Conservation (phyloP, 1,140 invertebrate genomes). For the Drosophila ercepeae region DNA sequence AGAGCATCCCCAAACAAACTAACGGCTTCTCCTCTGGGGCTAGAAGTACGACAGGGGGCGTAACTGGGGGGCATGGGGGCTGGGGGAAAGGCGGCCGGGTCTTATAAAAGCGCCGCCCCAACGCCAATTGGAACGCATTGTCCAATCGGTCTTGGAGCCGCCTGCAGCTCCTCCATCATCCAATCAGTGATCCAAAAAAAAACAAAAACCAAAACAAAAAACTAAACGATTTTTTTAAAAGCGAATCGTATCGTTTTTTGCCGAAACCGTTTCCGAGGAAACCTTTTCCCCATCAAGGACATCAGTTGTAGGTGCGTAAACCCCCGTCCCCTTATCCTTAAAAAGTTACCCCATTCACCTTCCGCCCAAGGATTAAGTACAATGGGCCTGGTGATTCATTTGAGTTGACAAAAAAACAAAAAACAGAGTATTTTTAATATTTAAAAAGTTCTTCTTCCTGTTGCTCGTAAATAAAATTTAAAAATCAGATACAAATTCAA, state of each 20-base stretch:
- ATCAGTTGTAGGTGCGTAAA: constrained; percentile 60
- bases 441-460: constrained; percentile 33
- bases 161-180: constrained; percentile 79
- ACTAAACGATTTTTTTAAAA: neutral
- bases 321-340: neutral
- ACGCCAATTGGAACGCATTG: constrained; percentile 71
- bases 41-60: neutral
- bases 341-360: neutral
- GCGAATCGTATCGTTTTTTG: constrained; percentile 14
- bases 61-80: neutral
- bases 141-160: constrained; percentile 80
- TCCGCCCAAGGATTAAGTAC: constrained; percentile 36
- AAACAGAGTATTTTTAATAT: neutral
- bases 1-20: constrained; percentile 16
- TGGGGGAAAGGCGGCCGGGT: constrained; percentile 25
- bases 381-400: constrained; percentile 37
- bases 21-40: constrained; percentile 1
- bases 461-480: constrained; percentile 26
- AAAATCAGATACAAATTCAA: neutral
- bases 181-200: constrained; percentile 57
- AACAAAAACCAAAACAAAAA: neutral
- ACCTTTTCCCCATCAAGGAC: constrained; percentile 31
- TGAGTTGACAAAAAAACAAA: neutral
- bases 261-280: constrained; percentile 24
- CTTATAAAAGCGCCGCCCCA: constrained; percentile 65